Conservation (phyloP, 2,113 vertebrate species). For the Dromaius novaehollandiae region DNA sequence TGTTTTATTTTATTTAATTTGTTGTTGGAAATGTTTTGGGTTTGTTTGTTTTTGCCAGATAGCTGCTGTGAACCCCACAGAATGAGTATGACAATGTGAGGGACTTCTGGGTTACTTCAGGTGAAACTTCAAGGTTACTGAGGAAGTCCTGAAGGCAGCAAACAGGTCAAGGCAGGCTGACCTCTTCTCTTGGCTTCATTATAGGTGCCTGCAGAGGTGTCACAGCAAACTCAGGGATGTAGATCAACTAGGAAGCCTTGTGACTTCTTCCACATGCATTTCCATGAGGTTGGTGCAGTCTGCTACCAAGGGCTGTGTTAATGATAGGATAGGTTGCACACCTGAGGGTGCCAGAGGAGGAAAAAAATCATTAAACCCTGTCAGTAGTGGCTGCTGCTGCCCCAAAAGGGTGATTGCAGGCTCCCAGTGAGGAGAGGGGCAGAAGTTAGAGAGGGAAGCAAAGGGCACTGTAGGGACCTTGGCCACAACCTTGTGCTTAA, state of each 20-base stretch:
- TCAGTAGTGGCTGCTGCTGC: not conserved
- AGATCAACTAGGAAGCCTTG: not conserved
- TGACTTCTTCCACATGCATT: not conserved
- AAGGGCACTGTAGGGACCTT: not conserved
- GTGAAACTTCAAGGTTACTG: not conserved
- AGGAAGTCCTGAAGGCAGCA: not conserved
- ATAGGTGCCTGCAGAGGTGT: not conserved
- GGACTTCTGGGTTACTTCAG: not conserved
- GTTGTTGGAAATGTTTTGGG: conserved; percentile 9
- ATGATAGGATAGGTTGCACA: not conserved
- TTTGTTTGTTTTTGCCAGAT: conserved; percentile 6
- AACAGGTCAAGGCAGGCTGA: not conserved
- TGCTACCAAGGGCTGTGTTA: not conserved
- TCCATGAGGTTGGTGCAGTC: not conserved
- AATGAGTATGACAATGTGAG: not conserved
- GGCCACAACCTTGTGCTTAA: not conserved
- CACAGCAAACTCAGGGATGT: not conserved
- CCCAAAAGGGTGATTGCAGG: not conserved
- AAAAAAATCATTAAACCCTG: not conserved
- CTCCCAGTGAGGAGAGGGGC: not conserved
- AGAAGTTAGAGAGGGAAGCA: not conserved
- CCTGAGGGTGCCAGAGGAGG: not conserved
- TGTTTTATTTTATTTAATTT: conserved; percentile 44
- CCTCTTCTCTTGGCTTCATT: not conserved
- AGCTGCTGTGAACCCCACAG: not conserved